Base-by-base conservation (phyloP, 2,888 invertebrate species). In the Elysia crispata region DNA sequence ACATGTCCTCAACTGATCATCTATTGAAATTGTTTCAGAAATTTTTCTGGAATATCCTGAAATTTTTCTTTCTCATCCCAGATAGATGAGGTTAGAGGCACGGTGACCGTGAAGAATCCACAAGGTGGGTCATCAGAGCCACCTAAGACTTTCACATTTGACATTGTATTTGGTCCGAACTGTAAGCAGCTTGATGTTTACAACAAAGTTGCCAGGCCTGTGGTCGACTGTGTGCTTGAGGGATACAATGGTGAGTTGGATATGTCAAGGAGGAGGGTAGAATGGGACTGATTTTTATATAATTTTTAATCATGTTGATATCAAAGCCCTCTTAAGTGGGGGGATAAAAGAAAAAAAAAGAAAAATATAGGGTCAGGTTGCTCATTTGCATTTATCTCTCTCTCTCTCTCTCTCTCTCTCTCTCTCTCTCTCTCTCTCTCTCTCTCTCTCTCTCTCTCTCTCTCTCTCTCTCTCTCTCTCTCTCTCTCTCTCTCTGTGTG, bases 201-300 rank as follows among this genome's bases (percentile, higher is more conserved):
- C 93, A 96, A 98, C 86, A 95, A 97, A 90, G 97, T 98, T 0
- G 99, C 99, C 0, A 95, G 97, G 76, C 98, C 98, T 0, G 98
- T 99, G 85, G 97, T 99, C 5, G 97, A 98, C 84, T 97, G 98
- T 92, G 98, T 98, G 1, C 94, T 99, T 13, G 96, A 96, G 88
- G 98, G 99, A 0, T 99, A 98, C 93, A 99, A 99, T 93, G 99
- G 98, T 83, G n/a, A 57, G 54, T 33, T 41, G 11, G 41, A 41
- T 11, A 41, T 41, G 11, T 41, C 3, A 41, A 20, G 67, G 11
- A 20, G 31, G 66, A 18, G 18, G 13, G 23, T 66, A 1, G 66
- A 23, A 25, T 23, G 25, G 23, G 1, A 23, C 25, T 66, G 66
- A 66, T 66, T 1, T 66, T 66, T 66, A 66, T 66, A 18, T 66